Evolutionary conservation across 2,797 vertebrate species (phyloP).

Genomic region (Siniperca obscura): DNA sequence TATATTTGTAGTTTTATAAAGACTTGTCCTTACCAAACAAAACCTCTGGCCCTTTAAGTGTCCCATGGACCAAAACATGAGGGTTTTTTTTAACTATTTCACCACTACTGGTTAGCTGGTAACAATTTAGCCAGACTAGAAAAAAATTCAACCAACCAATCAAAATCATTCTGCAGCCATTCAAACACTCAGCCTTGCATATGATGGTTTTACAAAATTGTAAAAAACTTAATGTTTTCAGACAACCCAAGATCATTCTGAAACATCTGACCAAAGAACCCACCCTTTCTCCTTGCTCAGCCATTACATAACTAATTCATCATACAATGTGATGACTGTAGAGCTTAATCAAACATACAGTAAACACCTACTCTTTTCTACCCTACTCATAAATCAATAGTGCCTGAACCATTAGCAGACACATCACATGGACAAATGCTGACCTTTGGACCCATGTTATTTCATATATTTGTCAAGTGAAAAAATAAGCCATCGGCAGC

Average conservation of each 20-base stretch:
- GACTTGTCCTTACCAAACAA: background rate
- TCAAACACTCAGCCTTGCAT: background rate
- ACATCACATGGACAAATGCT: slow-evolving; percentile 31
- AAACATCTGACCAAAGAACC: background rate
- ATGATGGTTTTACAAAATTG: background rate
- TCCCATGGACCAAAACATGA: background rate
- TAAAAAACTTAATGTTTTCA: background rate
- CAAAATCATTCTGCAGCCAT: background rate
- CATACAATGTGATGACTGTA: slow-evolving; percentile 10
- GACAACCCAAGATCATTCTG: background rate
- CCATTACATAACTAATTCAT: slow-evolving; percentile 24
- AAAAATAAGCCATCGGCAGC: slow-evolving; percentile 7
- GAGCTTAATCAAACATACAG: slow-evolving; percentile 36
- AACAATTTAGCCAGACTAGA: background rate
- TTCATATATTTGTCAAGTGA: slow-evolving; percentile 24
- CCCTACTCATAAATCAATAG: slow-evolving; percentile 29
- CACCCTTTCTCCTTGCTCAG: slow-evolving; percentile 8
- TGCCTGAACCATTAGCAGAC: background rate
- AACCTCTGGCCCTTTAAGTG: background rate
- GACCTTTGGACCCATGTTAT: slow-evolving; percentile 17
- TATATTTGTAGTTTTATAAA: background rate
- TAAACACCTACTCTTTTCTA: slow-evolving; percentile 7
- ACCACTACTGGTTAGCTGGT: background rate
- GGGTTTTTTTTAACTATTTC: background rate
- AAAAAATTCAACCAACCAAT: background rate